Percentiles rank a stretch among this genome's conserved stretches.
Evolutionary conservation across 2,888 invertebrate genomes (phyloP).

Genomic region (Noctua janthina): DNA sequence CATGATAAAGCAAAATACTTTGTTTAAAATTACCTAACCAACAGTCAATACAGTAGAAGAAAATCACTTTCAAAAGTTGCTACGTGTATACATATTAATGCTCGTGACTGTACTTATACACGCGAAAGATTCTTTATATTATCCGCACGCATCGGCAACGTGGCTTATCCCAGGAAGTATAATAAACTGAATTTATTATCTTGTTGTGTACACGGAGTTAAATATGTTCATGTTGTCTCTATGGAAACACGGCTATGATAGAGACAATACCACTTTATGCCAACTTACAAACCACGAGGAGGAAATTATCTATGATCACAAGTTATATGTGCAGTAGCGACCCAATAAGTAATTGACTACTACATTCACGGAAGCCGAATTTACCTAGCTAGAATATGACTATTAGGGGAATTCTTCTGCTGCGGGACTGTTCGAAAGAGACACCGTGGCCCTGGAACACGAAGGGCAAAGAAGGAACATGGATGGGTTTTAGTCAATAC

Average conservation of each 20-base stretch:
- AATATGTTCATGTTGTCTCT: constrained; percentile 15
- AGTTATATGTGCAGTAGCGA: neutral
- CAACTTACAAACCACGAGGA: no score
- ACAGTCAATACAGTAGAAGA: neutral
- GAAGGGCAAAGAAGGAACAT: no score
- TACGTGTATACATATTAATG: neutral
- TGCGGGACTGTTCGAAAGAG: no score
- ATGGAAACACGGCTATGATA: neutral
- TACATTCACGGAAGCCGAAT: neutral
- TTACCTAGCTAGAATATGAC: neutral
- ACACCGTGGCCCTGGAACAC: no score
- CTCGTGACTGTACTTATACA: neutral
- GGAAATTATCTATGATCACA: neutral
- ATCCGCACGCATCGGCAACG: constrained; percentile 31
- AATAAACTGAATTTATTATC: constrained; percentile 59
- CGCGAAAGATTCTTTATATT: constrained; percentile 51
- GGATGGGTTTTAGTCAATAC: no score
- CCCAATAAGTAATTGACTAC: neutral
- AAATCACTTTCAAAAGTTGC: neutral
- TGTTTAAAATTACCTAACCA: neutral
- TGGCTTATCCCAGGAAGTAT: constrained; percentile 27
- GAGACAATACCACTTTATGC: neutral
- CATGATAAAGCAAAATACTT: neutral
- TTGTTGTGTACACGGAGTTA: constrained; percentile 45
- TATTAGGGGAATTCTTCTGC: neutral